Evolutionary conservation across 1,140 invertebrate species (phyloP).

Genomic region (Patella vulgata): DNA sequence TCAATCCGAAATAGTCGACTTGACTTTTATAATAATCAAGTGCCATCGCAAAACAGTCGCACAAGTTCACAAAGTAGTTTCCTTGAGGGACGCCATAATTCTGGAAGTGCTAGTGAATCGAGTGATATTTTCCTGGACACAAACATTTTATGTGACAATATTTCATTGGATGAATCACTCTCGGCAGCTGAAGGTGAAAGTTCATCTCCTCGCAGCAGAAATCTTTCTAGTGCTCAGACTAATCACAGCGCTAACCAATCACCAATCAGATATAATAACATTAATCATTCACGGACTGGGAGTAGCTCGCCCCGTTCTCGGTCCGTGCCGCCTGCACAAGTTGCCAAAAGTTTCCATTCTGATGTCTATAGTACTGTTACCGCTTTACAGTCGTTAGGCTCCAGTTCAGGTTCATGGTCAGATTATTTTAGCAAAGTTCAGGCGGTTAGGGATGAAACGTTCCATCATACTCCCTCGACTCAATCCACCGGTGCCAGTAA

Average conservation of each 20-base stretch:
- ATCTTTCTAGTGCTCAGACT: too few species aligned
- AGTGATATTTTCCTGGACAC: too few species aligned
- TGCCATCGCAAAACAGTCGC: too few species aligned
- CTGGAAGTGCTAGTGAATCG: too few species aligned
- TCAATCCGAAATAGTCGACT: slow-evolving; percentile 5
- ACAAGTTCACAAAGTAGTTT: too few species aligned
- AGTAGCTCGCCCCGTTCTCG: background rate
- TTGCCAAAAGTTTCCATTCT: slow-evolving; percentile 50
- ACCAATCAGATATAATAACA: slow-evolving; percentile 4
- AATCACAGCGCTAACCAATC: background rate
- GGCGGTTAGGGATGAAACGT: slow-evolving; percentile 57
- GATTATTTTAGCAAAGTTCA: slow-evolving; percentile 58
- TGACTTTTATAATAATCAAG: too few species aligned
- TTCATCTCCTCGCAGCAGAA: too few species aligned
- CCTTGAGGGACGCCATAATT: too few species aligned
- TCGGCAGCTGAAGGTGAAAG: too few species aligned
- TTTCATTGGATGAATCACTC: too few species aligned
- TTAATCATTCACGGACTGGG: too few species aligned
- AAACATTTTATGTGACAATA: too few species aligned
- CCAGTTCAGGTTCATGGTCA: slow-evolving; percentile 38
- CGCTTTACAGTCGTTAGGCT: slow-evolving; percentile 56
- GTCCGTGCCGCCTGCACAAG: slow-evolving; percentile 6
- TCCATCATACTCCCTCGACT: slow-evolving; percentile 25
- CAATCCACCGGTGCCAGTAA: slow-evolving; percentile 3
- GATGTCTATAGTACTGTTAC: slow-evolving; percentile 62